Conservation (phyloP, 2,797 vertebrate genomes). For the Loriculus beryllinus region DNA sequence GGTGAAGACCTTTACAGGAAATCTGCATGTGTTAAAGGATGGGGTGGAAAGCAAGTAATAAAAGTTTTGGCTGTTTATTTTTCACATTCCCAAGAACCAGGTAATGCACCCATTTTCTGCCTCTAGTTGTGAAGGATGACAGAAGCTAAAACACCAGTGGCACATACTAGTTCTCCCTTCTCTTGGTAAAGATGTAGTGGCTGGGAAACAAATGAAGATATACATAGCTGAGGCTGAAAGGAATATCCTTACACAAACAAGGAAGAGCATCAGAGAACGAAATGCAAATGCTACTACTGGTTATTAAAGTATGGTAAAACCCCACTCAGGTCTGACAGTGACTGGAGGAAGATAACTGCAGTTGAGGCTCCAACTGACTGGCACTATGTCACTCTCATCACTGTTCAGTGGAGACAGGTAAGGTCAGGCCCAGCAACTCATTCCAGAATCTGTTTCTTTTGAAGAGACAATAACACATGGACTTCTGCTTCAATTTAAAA, state of each 20-base stretch:
- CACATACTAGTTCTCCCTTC: not conserved
- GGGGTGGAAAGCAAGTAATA: not conserved
- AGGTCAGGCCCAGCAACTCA: not conserved
- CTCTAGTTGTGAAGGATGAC: not conserved
- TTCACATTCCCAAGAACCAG: not conserved
- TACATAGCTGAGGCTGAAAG: not conserved
- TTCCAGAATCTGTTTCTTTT: not conserved
- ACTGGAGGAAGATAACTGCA: not conserved
- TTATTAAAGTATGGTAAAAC: not conserved
- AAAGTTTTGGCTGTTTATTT: not conserved
- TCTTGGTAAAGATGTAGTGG: not conserved
- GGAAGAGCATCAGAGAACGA: not conserved
- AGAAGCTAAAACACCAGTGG: not conserved
- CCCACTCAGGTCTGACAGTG: not conserved
- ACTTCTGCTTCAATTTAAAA: conserved; percentile 9
- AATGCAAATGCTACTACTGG: not conserved
- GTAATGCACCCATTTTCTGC: not conserved
- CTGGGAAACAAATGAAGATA: not conserved
- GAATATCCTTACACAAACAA: not conserved
- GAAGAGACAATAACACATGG: not conserved
- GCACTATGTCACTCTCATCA: fast-evolving
- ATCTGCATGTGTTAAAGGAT: not conserved
- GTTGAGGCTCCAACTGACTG: not conserved
- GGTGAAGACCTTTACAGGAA: not conserved
- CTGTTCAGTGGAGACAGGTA: not conserved